Percentiles rank a stretch among this genome's conserved stretches.
These are phyloP conservation scores for Schlechtendalia chinensis DNA, from an alignment of 1,140 invertebrate genomes.

Conservation along the genomic window DNA sequence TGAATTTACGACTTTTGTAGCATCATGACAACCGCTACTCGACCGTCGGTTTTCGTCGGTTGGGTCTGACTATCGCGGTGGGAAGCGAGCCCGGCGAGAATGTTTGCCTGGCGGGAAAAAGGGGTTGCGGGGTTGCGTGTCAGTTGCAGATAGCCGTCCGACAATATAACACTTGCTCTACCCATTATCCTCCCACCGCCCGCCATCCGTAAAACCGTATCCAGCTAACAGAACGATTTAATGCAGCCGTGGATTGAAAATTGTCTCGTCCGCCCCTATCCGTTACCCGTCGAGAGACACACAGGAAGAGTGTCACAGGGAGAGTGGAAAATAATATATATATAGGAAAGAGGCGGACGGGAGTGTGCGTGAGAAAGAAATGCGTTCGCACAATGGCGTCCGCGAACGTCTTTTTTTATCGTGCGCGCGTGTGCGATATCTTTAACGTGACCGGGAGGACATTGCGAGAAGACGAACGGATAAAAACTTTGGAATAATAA, in stretches of 20 bases:
- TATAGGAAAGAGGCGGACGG: neutral
- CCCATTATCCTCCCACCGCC: slow-evolving; percentile 3
- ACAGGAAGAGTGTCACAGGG: too few relatives aligned
- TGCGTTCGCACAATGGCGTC: neutral
- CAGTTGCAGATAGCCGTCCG: slow-evolving; percentile 48
- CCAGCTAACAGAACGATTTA: slow-evolving; percentile 39
- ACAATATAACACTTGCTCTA: slow-evolving; percentile 49
- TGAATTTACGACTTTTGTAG: slow-evolving; percentile 39
- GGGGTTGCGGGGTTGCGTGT: slow-evolving; percentile 19
- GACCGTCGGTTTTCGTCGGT: neutral
- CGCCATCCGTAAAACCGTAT: slow-evolving; percentile 14
- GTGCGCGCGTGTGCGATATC: too few relatives aligned
- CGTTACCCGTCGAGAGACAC: neutral
- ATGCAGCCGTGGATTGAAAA: slow-evolving; percentile 39
- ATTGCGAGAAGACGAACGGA: too few relatives aligned
- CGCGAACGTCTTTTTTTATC: too few relatives aligned
- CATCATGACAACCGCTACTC: neutral
- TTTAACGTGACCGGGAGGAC: too few relatives aligned
- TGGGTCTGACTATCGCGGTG: neutral
- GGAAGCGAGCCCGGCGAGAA: too few relatives aligned
- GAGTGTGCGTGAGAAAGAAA: neutral
- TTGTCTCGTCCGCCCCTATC: slow-evolving; percentile 34
- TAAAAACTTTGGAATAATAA: too few relatives aligned
- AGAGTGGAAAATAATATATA: too few relatives aligned
- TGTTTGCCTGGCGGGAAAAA: neutral